These are phyloP conservation scores for Amblyopsis rosae DNA, from an alignment of 2,113 vertebrate species.

Conservation along the genomic window DNA sequence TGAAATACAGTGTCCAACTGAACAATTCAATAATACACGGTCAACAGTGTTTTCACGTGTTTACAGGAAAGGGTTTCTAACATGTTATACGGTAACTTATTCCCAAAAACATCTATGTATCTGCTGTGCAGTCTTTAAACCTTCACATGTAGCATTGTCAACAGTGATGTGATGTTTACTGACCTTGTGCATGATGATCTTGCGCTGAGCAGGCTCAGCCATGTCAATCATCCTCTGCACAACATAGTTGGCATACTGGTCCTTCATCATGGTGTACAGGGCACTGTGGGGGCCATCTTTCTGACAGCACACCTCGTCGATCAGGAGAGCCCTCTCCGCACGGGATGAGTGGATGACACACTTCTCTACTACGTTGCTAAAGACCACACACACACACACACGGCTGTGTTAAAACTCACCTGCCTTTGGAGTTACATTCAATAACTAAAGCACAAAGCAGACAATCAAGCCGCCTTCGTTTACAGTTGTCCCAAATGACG, in stretches of 20 bases:
- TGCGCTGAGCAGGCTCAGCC: constrained; percentile 95
- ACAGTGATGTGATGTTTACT: not conserved
- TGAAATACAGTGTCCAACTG: too few relatives aligned
- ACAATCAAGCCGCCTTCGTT: not conserved
- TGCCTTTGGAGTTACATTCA: not conserved
- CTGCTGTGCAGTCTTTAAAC: too few relatives aligned
- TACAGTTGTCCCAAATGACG: too few relatives aligned
- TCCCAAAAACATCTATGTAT: too few relatives aligned
- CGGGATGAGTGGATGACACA: constrained; percentile 97
- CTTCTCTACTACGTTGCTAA: constrained; percentile 96
- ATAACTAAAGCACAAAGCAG: not conserved
- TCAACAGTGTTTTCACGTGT: too few relatives aligned
- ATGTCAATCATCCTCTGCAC: constrained; percentile 99
- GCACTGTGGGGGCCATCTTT: constrained; percentile 98
- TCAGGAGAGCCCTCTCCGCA: constrained; percentile 92
- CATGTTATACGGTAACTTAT: too few relatives aligned
- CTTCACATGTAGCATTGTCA: too few relatives aligned
- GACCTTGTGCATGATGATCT: constrained; percentile 99
- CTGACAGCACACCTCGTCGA: constrained; percentile 97
- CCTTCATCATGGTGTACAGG: constrained; percentile 99
- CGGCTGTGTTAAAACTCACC: not conserved
- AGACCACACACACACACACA: constrained; percentile 9
- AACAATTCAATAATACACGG: too few relatives aligned
- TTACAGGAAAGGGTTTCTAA: too few relatives aligned
- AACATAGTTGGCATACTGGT: constrained; percentile 98